Conservation (phyloP, 2,797 vertebrate species). For the Strix occidentalis region DNA sequence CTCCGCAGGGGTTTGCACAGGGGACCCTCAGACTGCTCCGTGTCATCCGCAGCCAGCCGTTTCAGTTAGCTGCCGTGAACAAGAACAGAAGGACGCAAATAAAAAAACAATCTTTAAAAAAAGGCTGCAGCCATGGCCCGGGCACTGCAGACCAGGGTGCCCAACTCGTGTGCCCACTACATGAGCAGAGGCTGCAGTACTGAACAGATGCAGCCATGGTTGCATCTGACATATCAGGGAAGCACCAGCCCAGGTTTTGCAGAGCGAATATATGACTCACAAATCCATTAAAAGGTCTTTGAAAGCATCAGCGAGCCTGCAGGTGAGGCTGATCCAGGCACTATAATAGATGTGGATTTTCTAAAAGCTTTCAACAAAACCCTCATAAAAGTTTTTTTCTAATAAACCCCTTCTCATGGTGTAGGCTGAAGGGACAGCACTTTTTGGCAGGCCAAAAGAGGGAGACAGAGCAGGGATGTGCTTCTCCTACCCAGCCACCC, state of each 20-base stretch:
- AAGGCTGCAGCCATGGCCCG: neutral
- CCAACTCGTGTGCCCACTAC: neutral
- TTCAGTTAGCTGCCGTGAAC: neutral
- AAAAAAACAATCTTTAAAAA: rapidly evolving
- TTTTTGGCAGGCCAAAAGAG: neutral
- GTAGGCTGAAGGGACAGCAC: neutral
- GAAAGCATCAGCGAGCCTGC: rapidly evolving
- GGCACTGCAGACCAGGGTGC: rapidly evolving
- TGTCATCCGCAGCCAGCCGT: neutral
- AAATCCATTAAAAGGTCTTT: too few species aligned
- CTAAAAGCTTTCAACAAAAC: neutral
- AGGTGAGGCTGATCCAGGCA: neutral
- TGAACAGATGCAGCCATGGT: rapidly evolving
- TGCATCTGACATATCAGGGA: rapidly evolving
- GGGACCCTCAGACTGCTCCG: rapidly evolving
- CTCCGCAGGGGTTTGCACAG: rapidly evolving
- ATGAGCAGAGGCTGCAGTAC: rapidly evolving
- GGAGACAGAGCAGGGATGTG: neutral
- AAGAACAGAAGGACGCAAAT: neutral
- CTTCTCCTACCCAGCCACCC: neutral
- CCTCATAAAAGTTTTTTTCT: neutral
- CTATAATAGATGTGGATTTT: rapidly evolving
- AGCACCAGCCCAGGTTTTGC: neutral
- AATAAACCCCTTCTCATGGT: neutral
- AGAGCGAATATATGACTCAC: neutral